Conservation (phyloP, 2,888 invertebrate genomes). For the Corbicula japonica region DNA sequence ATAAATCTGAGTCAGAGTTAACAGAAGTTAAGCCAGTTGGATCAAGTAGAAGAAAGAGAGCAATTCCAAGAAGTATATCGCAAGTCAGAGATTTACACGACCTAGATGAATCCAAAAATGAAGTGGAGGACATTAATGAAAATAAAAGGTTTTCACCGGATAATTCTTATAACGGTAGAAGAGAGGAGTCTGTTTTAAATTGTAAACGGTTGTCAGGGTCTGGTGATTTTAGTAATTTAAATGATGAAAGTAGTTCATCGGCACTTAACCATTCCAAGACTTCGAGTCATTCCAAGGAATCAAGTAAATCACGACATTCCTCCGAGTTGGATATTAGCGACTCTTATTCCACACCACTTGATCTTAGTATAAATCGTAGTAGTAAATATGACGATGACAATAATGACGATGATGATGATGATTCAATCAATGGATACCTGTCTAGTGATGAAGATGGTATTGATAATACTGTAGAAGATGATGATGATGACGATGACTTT, state of each 20-base stretch:
- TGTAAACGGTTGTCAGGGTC: conserved; percentile 21
- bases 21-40: conserved; percentile 13
- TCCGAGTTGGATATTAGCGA: conserved; percentile 34
- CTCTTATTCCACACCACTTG: conserved; percentile 50
- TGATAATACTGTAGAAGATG: conserved; percentile 45
- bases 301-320: conserved; percentile 25
- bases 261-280: conserved; percentile 41
- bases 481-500: conserved; percentile 56
- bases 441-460: conserved; percentile 58
- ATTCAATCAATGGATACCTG: conserved; percentile 44
- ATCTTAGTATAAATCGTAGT: conserved; percentile 54
- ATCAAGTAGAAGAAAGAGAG: conserved; percentile 86
- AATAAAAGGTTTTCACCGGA: conserved; percentile 76
- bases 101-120: conserved; percentile 74
- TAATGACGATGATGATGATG: conserved; percentile 20
- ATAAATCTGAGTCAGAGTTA: background rate
- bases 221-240: conserved; percentile 7
- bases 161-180: conserved; percentile 43
- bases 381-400: background rate
- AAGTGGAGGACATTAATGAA: conserved; percentile 78
- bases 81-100: conserved; percentile 70
- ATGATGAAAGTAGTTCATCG: conserved; percentile 47
- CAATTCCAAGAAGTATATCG: conserved; percentile 91
- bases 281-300: conserved; percentile 50
- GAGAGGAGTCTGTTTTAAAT: conserved; percentile 21